phyloP scores from a whole-genome alignment of 23 tunicate genomes.

The Clavelina lepadiformis region DNA sequence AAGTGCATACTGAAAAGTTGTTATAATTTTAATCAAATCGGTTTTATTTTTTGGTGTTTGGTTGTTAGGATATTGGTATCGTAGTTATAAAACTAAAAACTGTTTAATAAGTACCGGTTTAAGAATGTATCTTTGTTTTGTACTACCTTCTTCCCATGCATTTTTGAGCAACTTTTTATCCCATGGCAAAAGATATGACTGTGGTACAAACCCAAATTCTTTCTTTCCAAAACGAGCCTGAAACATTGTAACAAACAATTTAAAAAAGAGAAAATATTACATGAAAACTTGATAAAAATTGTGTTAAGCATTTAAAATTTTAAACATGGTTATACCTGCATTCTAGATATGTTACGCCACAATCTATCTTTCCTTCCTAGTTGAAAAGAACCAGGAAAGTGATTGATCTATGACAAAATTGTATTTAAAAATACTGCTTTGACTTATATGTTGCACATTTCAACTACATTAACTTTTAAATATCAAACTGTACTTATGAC shows the following conservation, averaged over 20 bases:
- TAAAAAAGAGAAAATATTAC: background rate
- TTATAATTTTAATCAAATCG: no score
- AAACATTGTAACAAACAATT: background rate
- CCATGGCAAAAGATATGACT: slow-evolving; percentile 85
- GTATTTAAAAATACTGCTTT: background rate
- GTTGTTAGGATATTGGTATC: no score
- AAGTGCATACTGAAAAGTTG: no score
- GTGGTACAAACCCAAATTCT: slow-evolving; percentile 97
- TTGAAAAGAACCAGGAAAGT: slow-evolving; percentile 98
- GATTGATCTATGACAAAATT: slow-evolving; percentile 55
- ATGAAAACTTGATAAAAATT: background rate
- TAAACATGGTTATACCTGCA: slow-evolving; percentile 56
- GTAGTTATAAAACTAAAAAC: background rate
- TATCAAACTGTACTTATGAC: no score
- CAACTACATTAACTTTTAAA: no score
- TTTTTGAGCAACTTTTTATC: slow-evolving; percentile 77
- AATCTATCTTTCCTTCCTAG: slow-evolving; percentile 92
- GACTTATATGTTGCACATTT: background rate
- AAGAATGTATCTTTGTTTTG: slow-evolving; percentile 84
- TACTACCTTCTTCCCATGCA: slow-evolving; percentile 69
- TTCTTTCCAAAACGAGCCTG: slow-evolving; percentile 63
- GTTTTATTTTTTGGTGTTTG: no score
- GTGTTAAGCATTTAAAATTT: background rate
- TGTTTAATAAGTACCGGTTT: slow-evolving; percentile 56
- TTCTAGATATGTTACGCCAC: slow-evolving; percentile 88